phyloP scores from a whole-genome alignment of 2,888 invertebrate genomes.

The Coremacera marginata region DNA sequence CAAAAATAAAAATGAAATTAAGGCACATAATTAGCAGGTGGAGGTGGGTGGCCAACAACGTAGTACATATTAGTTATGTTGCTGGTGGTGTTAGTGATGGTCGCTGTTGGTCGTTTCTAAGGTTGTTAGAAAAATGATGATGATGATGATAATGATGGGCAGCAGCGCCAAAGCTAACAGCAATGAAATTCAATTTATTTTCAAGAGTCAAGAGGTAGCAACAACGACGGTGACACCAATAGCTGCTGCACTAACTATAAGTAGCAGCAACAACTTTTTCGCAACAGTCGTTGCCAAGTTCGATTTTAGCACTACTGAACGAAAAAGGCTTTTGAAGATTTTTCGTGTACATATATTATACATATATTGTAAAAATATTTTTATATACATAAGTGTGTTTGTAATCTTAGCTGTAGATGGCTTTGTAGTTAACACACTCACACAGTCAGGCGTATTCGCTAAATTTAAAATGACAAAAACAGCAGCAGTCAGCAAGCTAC shows the following conservation, averaged over 20 bases:
- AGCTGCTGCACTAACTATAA: conserved; percentile 23
- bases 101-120: neutral
- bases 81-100: neutral
- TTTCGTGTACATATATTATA: neutral
- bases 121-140: neutral
- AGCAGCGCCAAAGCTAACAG: conserved; percentile 26
- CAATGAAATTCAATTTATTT: conserved; percentile 38
- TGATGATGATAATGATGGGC: conserved; percentile 2
- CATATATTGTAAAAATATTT: too few species aligned
- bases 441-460: neutral
- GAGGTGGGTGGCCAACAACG: neutral
- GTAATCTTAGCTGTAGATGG: conserved; percentile 9
- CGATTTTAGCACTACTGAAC: neutral
- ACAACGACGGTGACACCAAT: conserved; percentile 15
- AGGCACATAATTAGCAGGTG: neutral
- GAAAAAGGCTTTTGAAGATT: conserved; percentile 15
- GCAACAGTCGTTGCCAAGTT: too few species aligned
- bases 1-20: conserved; percentile 19
- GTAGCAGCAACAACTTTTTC: conserved; percentile 2
- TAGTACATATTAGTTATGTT: neutral
- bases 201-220: conserved; percentile 31
- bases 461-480: conserved; percentile 4
- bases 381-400: neutral
- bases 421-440: conserved; percentile 2
- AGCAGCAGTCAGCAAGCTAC: neutral